These are phyloP conservation scores for Tigriopus japonicus DNA, from an alignment of 1,140 invertebrate genomes.

Conservation along the genomic window DNA sequence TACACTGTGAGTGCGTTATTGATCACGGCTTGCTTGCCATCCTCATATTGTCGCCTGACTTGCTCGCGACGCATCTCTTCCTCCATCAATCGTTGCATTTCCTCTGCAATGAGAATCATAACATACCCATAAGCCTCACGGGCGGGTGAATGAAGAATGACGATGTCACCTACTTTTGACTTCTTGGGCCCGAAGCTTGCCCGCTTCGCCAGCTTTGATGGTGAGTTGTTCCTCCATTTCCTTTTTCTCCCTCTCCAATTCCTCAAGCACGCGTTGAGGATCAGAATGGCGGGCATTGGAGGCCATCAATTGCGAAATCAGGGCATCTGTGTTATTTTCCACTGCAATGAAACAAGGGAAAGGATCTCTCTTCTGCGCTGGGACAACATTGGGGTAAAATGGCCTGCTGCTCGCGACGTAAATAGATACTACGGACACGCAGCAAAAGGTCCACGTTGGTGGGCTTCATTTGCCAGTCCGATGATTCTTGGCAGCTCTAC, in stretches of 20 bases:
- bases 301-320: neutral
- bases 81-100: slow-evolving; percentile 8
- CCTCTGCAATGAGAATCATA: neutral
- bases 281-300: neutral
- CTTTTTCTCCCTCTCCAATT: slow-evolving; percentile 9
- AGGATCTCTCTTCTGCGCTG: too few relatives aligned
- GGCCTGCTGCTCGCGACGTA: too few relatives aligned
- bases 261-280: neutral
- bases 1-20: neutral
- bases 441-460: too few relatives aligned
- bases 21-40: neutral
- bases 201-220: slow-evolving; percentile 5
- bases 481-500: too few relatives aligned
- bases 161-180: neutral
- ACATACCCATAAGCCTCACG: neutral
- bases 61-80: slow-evolving; percentile 3
- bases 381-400: too few relatives aligned
- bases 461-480: too few relatives aligned
- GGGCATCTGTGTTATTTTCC: slow-evolving; percentile 9
- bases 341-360: neutral
- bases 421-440: too few relatives aligned
- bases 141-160: neutral
- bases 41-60: slow-evolving; percentile 3
- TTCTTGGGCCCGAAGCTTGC: neutral
- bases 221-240: slow-evolving; percentile 10